A percentile compares a stretch with the other conserved stretches of the same genome.
phyloP scores from a whole-genome alignment of 2,113 vertebrate species.

The Rhinichthys klamathensis region DNA sequence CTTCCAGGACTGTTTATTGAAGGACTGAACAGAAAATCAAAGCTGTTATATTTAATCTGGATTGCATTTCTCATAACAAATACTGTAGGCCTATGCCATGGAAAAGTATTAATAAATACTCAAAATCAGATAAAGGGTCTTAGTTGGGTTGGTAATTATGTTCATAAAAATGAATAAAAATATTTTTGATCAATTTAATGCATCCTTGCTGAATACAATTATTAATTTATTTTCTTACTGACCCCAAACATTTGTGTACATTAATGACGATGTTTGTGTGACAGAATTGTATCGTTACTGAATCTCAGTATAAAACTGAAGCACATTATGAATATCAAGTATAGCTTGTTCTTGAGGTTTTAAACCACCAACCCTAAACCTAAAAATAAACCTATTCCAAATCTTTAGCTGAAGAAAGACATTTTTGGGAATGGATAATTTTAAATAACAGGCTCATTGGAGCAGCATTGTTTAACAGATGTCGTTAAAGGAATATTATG shows the following conservation, averaged over 20 bases:
- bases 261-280: not conserved
- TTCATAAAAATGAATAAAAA: not conserved
- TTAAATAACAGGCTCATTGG: not conserved
- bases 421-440: not conserved
- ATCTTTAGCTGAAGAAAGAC: not conserved
- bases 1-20: not conserved
- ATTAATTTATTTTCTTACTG: not conserved
- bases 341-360: not conserved
- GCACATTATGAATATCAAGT: not conserved
- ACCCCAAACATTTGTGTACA: not conserved
- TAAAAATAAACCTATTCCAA: not conserved
- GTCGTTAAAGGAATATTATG: not conserved
- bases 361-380: not conserved
- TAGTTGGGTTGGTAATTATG: not conserved
- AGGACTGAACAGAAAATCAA: not conserved
- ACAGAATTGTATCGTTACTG: not conserved
- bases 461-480: not conserved
- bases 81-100: not conserved
- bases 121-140: not conserved
- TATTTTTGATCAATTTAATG: not conserved
- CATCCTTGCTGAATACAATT: not conserved
- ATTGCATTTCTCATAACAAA: not conserved
- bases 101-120: not conserved
- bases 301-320: not conserved
- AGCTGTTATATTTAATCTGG: not conserved